phyloP scores from a whole-genome alignment of 1,140 invertebrate genomes.

The Lucilia sericata region DNA sequence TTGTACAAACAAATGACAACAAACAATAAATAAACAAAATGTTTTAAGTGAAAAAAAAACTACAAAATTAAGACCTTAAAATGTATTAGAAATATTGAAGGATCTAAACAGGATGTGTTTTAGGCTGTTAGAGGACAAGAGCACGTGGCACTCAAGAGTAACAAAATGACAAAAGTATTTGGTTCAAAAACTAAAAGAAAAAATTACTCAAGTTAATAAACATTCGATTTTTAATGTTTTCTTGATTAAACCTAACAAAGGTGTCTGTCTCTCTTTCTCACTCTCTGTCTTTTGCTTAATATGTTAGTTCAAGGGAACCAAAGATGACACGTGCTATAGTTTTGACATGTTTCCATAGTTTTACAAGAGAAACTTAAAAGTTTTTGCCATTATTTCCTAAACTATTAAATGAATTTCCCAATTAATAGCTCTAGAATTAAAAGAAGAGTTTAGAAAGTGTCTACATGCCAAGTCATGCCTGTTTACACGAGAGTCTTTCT shows the following conservation, averaged over 20 bases:
- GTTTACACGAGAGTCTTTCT: no score
- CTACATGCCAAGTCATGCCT: background rate
- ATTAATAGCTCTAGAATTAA: no score
- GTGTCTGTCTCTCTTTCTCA: background rate
- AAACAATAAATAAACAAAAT: constrained; percentile 33
- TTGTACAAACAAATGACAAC: constrained; percentile 46
- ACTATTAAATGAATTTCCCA: background rate
- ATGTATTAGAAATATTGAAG: background rate
- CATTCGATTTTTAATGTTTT: no score
- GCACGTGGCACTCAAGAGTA: background rate
- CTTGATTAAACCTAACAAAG: background rate
- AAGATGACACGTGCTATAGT: constrained; percentile 11
- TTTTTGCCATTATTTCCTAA: constrained; percentile 8
- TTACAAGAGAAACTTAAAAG: background rate
- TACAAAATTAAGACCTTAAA: background rate
- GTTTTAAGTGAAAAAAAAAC: background rate
- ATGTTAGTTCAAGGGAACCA: no score
- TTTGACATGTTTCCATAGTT: background rate
- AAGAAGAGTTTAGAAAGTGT: background rate
- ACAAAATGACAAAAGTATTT: background rate
- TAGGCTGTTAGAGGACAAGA: background rate
- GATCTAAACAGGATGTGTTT: background rate
- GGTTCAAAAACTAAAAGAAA: no score
- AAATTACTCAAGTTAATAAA: no score
- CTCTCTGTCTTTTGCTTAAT: no score